Percentiles rank a stretch among this genome's conserved stretches.
phyloP scores from a whole-genome alignment of 2,113 vertebrate species.

The Sylvilagus bachmani region DNA sequence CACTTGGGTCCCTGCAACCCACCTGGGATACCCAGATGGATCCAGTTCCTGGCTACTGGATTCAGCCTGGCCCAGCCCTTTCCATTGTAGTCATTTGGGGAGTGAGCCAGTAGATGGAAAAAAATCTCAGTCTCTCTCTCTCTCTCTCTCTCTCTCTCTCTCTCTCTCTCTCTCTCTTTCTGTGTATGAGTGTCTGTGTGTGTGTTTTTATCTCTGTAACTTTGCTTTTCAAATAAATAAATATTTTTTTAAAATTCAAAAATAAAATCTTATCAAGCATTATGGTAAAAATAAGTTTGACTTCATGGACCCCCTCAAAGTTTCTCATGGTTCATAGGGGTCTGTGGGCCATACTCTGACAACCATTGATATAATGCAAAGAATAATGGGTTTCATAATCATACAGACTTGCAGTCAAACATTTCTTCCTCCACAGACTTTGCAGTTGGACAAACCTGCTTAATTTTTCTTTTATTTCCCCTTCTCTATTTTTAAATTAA shows the following conservation, averaged over 20 bases:
- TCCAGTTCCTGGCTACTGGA: too few species aligned
- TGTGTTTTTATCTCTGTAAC: too few species aligned
- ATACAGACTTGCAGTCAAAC: background rate
- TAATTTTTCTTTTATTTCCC: background rate
- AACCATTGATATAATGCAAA: background rate
- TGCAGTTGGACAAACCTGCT: background rate
- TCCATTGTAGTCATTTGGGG: too few species aligned
- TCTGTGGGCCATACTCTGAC: background rate
- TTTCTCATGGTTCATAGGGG: background rate
- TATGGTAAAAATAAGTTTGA: background rate
- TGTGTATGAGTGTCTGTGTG: too few species aligned
- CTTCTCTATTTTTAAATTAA: background rate
- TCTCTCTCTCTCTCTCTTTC: too few species aligned
- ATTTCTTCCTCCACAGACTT: background rate
- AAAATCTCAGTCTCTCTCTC: too few species aligned
- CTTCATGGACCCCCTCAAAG: background rate
- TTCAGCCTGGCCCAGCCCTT: too few species aligned
- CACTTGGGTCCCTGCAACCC: too few species aligned
- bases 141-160: too few species aligned
- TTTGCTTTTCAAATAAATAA: too few species aligned
- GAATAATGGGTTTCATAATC: background rate
- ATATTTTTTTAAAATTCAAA: background rate
- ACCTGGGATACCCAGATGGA: too few species aligned
- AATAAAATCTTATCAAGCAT: background rate
- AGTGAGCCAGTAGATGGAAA: too few species aligned